Evolutionary conservation across 2,888 invertebrate species (phyloP).

Genomic region (Quadroppia sp.): DNA sequence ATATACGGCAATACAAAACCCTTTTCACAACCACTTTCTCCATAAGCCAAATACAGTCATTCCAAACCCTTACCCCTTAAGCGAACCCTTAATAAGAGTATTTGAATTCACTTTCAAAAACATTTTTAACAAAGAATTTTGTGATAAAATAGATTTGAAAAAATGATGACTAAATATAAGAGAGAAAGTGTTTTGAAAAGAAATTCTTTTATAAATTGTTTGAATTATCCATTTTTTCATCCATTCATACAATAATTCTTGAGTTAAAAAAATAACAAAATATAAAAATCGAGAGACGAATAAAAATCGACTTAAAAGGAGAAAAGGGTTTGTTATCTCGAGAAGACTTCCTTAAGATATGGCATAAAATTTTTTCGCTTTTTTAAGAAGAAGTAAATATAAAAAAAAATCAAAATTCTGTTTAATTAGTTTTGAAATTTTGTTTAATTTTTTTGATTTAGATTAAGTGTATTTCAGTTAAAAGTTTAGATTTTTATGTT

Average conservation of each 20-base stretch:
- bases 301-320: neutral
- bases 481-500: neutral
- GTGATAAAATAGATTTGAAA: conserved; percentile 13
- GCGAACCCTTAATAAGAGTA: no score
- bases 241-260: conserved; percentile 11
- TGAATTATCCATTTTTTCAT: neutral
- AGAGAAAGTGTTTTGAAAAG: neutral
- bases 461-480: neutral
- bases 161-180: conserved; percentile 10
- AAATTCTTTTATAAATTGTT: neutral
- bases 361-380: neutral
- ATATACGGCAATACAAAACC: no score
- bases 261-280: conserved; percentile 8
- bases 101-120: neutral
- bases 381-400: neutral
- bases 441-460: neutral
- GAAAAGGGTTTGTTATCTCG: conserved; percentile 1
- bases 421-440: neutral
- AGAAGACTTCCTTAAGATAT: conserved; percentile 13
- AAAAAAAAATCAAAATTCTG: neutral
- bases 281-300: neutral
- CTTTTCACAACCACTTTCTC: no score
- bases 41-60: no score
- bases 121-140: neutral
- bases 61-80: no score